Conservation (phyloP, 2,888 invertebrate genomes). For the Pycnomerus fuliginosus region DNA sequence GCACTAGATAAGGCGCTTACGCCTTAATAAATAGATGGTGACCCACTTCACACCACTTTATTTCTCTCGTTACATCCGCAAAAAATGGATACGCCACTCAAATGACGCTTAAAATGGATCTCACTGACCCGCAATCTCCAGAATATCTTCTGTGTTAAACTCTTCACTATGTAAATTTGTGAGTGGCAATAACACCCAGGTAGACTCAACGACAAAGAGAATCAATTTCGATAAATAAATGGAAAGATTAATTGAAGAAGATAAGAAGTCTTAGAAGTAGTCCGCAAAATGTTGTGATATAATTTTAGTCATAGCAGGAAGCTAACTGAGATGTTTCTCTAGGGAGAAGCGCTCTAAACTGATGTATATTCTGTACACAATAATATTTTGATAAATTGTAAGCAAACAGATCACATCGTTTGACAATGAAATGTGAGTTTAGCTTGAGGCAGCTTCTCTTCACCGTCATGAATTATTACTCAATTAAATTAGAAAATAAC, state of each 20-base stretch:
- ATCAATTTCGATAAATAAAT: conserved; percentile 33
- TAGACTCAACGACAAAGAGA: no score
- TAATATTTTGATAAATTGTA: conserved; percentile 46
- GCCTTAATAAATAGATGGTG: conserved; percentile 21
- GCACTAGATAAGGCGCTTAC: conserved; percentile 21
- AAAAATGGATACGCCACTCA: conserved; percentile 1
- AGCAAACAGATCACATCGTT: conserved; percentile 41
- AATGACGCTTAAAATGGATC: no score
- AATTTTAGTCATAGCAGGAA: conserved; percentile 26
- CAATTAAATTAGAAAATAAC: conserved; percentile 27
- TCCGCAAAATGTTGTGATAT: conserved; percentile 29
- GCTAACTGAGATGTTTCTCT: conserved; percentile 30
- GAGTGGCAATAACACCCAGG: no score
- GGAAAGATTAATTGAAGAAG: conserved; percentile 31
- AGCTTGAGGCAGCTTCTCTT: conserved; percentile 22
- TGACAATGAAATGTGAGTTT: conserved; percentile 39
- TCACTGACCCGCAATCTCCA: no score
- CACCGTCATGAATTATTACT: conserved; percentile 21
- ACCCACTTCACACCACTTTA: conserved; percentile 13
- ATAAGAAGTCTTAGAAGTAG: conserved; percentile 24
- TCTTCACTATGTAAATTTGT: no score
- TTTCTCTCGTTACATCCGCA: conserved; percentile 9
- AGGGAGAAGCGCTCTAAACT: conserved; percentile 19
- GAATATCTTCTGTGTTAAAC: no score
- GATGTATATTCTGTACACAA: conserved; percentile 37